Base-by-base conservation (phyloP, 2,113 vertebrate species). In the Helogale parvula region DNA sequence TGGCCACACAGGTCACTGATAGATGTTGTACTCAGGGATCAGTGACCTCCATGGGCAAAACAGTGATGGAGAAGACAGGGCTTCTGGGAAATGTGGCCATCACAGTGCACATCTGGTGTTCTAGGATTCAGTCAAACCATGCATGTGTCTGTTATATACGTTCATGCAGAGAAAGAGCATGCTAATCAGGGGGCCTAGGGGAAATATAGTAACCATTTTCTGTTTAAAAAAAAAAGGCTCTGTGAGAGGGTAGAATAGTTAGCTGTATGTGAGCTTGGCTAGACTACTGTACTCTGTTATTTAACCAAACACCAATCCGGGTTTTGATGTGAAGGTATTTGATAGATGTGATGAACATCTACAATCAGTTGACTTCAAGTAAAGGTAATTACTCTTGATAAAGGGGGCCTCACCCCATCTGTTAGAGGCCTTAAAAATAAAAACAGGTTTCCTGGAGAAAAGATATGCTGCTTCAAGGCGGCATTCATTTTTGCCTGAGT, bases 271-370 rank as follows among this genome's bases (percentile, higher is more conserved):
- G 54, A 50, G 16, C 31, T 50, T 94, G 33, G n/a, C 27, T 57
- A 71, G 2, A 27, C 52, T 47, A 63, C 0, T 94, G 5, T 3
- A 74, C 3, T 63, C 35, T 31, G 8, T 80, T 60, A 25, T 76
- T 87, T 65, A 89, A 85, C 17, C 50, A 50, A 77, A 57, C 7
- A 19, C 11, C 45, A 47, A 72, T 19, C 74, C 29, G 81, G 57
- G 33, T 85, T 88, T 84, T 81, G 60, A 92, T 45, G 69, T 65
- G 21, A 79, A 90, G 25, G 5, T 41, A 84, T 82, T 95, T 88
- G 54, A 11, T 65, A 47, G 15, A 38, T 74, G 25, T 60, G 57
- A 92, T 29, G 72, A 79, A 79, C 15, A 83, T 38, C 31, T 76
- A 54, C 2, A 77, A 63, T 52, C 12, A 65, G 41, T 47, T 57